Conservation (phyloP, 92 coral and sea anemone species). For the Ricordea florida region DNA sequence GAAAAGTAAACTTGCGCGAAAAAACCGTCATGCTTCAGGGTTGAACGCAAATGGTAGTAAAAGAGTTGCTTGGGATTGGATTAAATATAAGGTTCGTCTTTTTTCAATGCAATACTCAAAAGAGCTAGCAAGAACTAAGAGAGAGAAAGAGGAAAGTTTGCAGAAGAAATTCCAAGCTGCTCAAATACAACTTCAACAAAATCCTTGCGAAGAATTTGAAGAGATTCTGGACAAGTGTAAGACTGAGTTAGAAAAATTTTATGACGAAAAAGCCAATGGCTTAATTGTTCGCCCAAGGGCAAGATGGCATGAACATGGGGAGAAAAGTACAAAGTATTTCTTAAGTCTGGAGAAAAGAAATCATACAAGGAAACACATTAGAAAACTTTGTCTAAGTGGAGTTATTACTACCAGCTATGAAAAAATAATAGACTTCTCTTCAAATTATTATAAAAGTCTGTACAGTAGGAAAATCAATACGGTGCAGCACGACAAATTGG, state of each 20-base stretch:
- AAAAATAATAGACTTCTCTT: neutral
- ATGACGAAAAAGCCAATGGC: constrained; percentile 24
- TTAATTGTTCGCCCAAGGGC: constrained; percentile 21
- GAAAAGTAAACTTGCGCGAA: no score
- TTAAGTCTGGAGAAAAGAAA: constrained; percentile 31
- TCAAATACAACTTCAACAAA: neutral
- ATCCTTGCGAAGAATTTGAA: neutral
- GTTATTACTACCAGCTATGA: constrained; percentile 9
- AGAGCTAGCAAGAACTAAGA: neutral
- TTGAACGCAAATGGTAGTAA: no score
- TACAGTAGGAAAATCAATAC: constrained; percentile 5
- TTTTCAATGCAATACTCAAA: constrained; percentile 7
- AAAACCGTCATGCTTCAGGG: no score
- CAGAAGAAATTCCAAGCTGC: neutral
- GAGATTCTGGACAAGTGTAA: neutral
- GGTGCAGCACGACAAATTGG: neutral
- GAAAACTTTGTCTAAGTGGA: constrained; percentile 11
- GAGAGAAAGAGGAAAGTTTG: neutral
- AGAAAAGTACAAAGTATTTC: constrained; percentile 27
- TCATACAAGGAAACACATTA: constrained; percentile 23
- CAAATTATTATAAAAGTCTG: neutral
- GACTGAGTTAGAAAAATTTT: constrained; percentile 6
- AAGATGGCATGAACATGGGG: constrained; percentile 33
- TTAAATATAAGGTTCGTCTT: constrained; percentile 2
- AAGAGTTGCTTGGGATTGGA: constrained; percentile 17